Evolutionary conservation across 1,140 invertebrate species (phyloP).

Genomic region (Mercenaria mercenaria): DNA sequence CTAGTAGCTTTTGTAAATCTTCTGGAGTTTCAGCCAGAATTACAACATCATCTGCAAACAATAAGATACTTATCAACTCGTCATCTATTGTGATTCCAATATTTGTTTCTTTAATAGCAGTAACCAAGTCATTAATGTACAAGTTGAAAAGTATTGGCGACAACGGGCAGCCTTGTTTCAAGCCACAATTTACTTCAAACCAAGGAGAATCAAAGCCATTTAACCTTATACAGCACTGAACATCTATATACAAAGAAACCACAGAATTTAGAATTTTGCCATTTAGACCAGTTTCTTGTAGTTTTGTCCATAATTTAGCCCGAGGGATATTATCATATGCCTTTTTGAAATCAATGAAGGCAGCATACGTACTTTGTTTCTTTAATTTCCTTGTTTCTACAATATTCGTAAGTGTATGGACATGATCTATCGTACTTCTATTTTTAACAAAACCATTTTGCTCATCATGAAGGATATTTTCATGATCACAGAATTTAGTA

Average conservation of each 20-base stretch:
- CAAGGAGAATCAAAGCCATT: not conserved
- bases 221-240: not conserved
- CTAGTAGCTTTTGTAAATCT: constrained; percentile 13
- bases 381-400: too few species aligned
- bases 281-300: not conserved
- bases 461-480: constrained; percentile 5
- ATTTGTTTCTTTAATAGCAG: too few species aligned
- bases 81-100: constrained; percentile 28
- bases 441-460: constrained; percentile 27
- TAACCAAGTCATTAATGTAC: too few species aligned
- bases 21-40: not conserved
- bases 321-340: not conserved
- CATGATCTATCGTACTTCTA: constrained; percentile 10
- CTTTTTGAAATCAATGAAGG: too few species aligned
- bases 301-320: not conserved
- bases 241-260: too few species aligned
- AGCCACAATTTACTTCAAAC: constrained; percentile 11
- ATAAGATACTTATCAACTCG: not conserved
- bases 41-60: constrained; percentile 33
- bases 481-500: not conserved
- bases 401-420: too few species aligned
- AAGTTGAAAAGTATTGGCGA: too few species aligned
- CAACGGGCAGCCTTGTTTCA: too few species aligned
- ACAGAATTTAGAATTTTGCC: not conserved
- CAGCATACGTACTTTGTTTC: constrained; percentile 8